Percentiles rank a stretch among this genome's conserved stretches.
Evolutionary conservation across 1,140 invertebrate species (phyloP).

Genomic region (Drosophila hydei): DNA sequence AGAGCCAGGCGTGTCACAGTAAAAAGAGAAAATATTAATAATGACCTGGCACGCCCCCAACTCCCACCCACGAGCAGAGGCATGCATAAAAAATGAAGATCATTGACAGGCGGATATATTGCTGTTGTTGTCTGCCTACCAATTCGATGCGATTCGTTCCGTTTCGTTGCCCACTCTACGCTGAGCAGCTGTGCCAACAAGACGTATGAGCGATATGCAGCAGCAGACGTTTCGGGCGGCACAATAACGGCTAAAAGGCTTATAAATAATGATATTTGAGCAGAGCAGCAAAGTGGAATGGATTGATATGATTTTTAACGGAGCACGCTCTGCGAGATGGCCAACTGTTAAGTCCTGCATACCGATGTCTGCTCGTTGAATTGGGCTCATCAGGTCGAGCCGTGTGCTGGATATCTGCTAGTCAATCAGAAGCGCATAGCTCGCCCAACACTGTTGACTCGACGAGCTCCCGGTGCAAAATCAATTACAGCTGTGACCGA

Average conservation of each 20-base stretch:
- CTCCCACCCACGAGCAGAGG: not conserved
- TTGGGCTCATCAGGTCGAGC: not conserved
- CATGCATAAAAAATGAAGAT: constrained; percentile 24
- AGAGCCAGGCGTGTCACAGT: constrained; percentile 7
- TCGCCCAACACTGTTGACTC: no score
- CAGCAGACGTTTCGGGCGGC: not conserved
- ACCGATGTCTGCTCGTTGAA: no score
- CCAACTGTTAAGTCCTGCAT: no score
- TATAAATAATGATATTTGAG: constrained; percentile 32
- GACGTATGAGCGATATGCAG: constrained; percentile 37
- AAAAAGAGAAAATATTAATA: constrained; percentile 38
- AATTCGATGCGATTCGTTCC: no score
- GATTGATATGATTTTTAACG: no score
- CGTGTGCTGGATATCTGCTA: not conserved
- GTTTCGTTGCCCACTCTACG: no score
- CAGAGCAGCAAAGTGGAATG: no score
- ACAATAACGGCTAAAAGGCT: constrained; percentile 16
- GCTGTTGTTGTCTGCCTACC: not conserved
- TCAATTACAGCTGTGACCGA: constrained; percentile 41
- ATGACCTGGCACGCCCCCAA: not conserved
- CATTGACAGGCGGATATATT: constrained; percentile 29
- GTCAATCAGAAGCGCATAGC: no score
- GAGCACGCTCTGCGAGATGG: no score
- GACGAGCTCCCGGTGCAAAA: constrained; percentile 13
- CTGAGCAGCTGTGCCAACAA: constrained; percentile 5